These are phyloP conservation scores for Orthonychiurus folsomi DNA, from an alignment of 2,888 invertebrate species.

Conservation along the genomic window DNA sequence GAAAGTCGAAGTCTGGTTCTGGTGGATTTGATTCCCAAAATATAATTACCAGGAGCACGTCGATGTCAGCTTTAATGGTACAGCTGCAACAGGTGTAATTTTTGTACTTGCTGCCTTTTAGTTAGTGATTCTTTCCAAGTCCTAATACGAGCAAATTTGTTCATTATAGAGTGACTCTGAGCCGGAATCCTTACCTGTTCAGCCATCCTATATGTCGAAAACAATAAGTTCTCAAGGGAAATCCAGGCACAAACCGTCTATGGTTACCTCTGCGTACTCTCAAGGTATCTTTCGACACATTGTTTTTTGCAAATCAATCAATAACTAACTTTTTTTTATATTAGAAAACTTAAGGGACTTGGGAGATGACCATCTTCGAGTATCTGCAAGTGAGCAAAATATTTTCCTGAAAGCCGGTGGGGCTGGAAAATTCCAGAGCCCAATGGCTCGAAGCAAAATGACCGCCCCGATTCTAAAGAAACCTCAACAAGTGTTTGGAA, in stretches of 20 bases:
- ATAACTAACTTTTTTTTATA: constrained; percentile 10
- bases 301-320: neutral
- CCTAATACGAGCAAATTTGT: constrained; percentile 1
- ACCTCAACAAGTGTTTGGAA: constrained; percentile 38
- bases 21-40: constrained; percentile 39
- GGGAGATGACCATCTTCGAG: constrained; percentile 32
- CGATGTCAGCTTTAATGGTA: constrained; percentile 37
- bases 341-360: constrained; percentile 37
- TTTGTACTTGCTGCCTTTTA: neutral
- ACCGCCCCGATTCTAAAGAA: constrained; percentile 35
- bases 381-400: constrained; percentile 39
- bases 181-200: constrained; percentile 36
- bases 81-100: constrained; percentile 26
- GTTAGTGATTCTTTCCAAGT: neutral
- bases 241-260: constrained; percentile 33
- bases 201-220: constrained; percentile 39
- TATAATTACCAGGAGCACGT: constrained; percentile 36
- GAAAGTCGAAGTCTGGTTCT: constrained; percentile 9
- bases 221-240: constrained; percentile 38
- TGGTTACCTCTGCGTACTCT: constrained; percentile 34
- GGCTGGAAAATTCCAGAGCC: constrained; percentile 31
- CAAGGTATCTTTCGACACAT: constrained; percentile 29
- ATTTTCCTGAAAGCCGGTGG: constrained; percentile 18
- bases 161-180: constrained; percentile 38
- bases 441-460: constrained; percentile 35